A percentile compares a stretch with the other conserved stretches of the same genome.
Evolutionary conservation across 2,797 vertebrate genomes (phyloP).

Genomic region (Eurystomus glaucurus): DNA sequence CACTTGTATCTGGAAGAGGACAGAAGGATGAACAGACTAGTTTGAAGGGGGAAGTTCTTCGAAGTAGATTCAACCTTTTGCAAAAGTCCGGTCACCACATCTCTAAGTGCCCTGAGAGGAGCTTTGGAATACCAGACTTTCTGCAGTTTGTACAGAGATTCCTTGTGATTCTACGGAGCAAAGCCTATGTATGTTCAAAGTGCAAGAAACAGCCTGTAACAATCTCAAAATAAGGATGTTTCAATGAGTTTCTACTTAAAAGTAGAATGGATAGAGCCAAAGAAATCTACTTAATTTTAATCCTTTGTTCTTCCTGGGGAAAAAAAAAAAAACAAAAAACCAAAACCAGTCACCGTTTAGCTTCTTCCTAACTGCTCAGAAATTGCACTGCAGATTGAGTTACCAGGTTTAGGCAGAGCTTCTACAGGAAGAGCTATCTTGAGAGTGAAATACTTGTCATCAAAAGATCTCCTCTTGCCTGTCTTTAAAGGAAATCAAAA

Average conservation of each 20-base stretch:
- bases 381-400: not conserved
- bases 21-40: not conserved
- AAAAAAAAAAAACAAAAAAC: not conserved
- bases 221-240: not conserved
- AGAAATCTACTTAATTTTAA: not conserved
- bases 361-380: not conserved
- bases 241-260: not conserved
- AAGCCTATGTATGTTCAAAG: not conserved
- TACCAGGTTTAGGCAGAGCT: not conserved
- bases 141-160: not conserved
- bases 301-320: not conserved
- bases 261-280: not conserved
- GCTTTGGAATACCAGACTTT: not conserved
- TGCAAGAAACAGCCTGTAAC: not conserved
- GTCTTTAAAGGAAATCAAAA: conserved; percentile 40
- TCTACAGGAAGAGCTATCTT: not conserved
- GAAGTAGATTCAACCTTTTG: not conserved
- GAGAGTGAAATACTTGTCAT: not conserved
- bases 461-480: not conserved
- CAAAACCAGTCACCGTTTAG: not conserved
- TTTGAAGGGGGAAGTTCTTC: not conserved
- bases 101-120: not conserved
- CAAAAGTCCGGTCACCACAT: not conserved
- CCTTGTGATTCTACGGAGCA: not conserved
- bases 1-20: not conserved